A percentile compares a stretch with the other conserved stretches of the same genome.
These are phyloP conservation scores for Apostichopus leukothele DNA, from an alignment of 53 echinoderm and acorn worm genomes.

Conservation along the genomic window DNA sequence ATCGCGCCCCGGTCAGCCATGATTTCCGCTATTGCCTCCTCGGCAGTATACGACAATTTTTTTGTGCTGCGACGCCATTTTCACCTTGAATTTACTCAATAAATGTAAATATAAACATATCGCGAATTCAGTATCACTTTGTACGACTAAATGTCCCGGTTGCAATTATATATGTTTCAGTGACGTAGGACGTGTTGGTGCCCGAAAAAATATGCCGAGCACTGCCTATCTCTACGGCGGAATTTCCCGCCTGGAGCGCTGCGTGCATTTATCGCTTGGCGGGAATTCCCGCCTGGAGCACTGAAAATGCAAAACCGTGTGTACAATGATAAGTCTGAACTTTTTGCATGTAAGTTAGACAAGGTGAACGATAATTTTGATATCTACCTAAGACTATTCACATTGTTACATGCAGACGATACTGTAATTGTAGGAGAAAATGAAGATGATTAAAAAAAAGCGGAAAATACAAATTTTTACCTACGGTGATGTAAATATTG, in stretches of 20 bases:
- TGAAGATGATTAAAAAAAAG: too few species aligned
- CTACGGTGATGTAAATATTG: too few species aligned
- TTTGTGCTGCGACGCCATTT: background rate
- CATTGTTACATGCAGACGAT: too few species aligned
- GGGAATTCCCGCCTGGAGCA: conserved; percentile 22
- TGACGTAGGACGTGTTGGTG: background rate
- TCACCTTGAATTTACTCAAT: background rate
- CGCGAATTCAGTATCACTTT: background rate
- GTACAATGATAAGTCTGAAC: too few species aligned
- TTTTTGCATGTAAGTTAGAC: too few species aligned
- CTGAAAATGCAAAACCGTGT: background rate
- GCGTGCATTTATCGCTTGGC: background rate
- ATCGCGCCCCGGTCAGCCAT: too few species aligned
- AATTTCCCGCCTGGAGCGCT: conserved; percentile 14
- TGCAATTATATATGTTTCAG: background rate
- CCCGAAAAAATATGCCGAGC: background rate
- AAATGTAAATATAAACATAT: background rate
- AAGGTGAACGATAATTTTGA: too few species aligned
- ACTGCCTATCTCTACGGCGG: background rate
- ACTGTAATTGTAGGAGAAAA: too few species aligned
- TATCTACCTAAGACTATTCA: too few species aligned
- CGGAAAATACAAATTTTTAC: too few species aligned
- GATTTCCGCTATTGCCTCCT: too few species aligned
- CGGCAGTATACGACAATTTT: too few species aligned
- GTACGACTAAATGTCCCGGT: background rate